A percentile compares a stretch with the other conserved stretches of the same genome.
Evolutionary conservation across 2,797 vertebrate genomes (phyloP).

Genomic region (Rhabdophis nuchalis): DNA sequence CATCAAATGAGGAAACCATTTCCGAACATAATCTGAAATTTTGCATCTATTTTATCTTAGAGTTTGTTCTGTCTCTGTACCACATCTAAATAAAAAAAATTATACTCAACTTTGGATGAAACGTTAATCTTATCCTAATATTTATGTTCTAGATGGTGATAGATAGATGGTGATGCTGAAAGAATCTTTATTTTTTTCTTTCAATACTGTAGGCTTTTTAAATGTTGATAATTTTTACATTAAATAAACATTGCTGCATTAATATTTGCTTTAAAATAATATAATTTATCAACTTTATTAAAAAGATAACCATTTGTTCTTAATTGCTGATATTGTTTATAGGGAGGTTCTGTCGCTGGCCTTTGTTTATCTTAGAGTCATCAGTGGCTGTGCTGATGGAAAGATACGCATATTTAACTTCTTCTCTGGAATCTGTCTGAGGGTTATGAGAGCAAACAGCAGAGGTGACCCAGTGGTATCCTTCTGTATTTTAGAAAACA

Average conservation of each 20-base stretch:
- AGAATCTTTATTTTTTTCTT: not conserved
- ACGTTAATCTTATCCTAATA: not conserved
- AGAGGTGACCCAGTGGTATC: conserved; percentile 72
- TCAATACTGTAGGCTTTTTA: not conserved
- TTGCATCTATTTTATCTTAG: not conserved
- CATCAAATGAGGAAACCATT: not conserved
- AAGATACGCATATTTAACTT: conserved; percentile 86
- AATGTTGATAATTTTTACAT: not conserved
- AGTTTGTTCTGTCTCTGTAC: not conserved
- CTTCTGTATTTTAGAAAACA: conserved; percentile 72
- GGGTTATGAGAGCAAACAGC: conserved; percentile 70
- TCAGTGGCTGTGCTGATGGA: conserved; percentile 85
- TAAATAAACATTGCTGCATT: not conserved
- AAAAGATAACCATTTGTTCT: fast-evolving
- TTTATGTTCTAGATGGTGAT: not conserved
- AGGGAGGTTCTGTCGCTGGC: conserved; percentile 83
- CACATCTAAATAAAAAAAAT: not conserved
- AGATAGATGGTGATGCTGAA: no score
- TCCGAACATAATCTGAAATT: not conserved
- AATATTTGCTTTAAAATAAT: not conserved
- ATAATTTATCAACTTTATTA: not conserved
- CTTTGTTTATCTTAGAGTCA: conserved; percentile 81
- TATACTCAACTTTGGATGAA: not conserved
- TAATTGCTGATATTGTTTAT: not conserved
- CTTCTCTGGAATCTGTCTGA: conserved; percentile 80